Base-by-base conservation (phyloP, 2,797 vertebrate species). In the Syngnathus acus region DNA sequence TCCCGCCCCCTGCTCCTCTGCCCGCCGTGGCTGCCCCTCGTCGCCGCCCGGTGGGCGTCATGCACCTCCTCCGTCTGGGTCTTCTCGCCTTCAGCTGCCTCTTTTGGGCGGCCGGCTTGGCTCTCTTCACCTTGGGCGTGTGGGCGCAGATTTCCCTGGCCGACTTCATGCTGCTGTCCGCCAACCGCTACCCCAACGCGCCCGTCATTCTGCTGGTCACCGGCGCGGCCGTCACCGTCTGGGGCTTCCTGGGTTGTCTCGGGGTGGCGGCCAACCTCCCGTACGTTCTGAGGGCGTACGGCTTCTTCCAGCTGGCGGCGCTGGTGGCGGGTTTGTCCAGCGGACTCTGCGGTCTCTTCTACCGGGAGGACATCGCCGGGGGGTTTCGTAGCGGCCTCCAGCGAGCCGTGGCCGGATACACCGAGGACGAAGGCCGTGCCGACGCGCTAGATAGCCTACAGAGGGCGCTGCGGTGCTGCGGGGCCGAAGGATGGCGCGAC, bases 191-290 rank as follows among this genome's bases (percentile, higher is more conserved):
- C 76, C 93, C 94, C 71, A 93, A 93, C 0, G 92, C 92, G 0
- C 91, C 95, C 0, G 26, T 91, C 75, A 89, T 95, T 73, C 88
- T 96, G 38, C 74, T 97, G 68, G 74, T 83, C 55, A 92, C 92
- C 0, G 94, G 95, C 0, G 84, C 89, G 0, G 85, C 91, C 0
- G 81, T 94, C 73, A 91, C 94, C 0, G 65, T 92, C 54, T 96
- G 94, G 95, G 93, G 93, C 64, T 95, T 95, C 76, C 82, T 96
- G 65, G 95, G 94, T 5, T 95, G 94, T 55, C 89, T 95, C 4
- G 91, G 95, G 0, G 93, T 93, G 0, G 94, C 94, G 42, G 93
- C 91, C 0, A 94, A 94, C 78, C 88, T 95, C 43, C 91, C 90
- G 9, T 87, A 86, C 0, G 87, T 97, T 5, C 88, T 96, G 6